Evolutionary conservation across 2,888 invertebrate species (phyloP).

Genomic region (Pomacea canaliculata): DNA sequence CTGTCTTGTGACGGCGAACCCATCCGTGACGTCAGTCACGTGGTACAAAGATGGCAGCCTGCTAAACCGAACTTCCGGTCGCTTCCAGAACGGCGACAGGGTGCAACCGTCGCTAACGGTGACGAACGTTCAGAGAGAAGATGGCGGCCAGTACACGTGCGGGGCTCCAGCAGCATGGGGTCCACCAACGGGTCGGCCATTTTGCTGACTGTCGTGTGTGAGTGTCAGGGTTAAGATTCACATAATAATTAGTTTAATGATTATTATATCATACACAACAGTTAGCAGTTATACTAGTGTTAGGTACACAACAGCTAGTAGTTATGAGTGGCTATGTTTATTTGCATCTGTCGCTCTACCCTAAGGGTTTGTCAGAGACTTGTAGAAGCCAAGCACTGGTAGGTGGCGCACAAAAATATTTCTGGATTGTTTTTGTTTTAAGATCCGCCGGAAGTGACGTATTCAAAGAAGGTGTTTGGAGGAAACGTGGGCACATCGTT

Average conservation of each 20-base stretch:
- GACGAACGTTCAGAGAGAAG: not conserved
- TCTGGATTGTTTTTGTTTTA: not conserved
- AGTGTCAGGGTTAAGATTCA: not conserved
- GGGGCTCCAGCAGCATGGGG: constrained; percentile 6
- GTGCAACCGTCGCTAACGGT: not conserved
- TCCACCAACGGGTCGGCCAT: not conserved
- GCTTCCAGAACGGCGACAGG: not conserved
- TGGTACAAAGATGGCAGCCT: constrained; percentile 20
- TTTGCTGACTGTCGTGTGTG: constrained; percentile 9
- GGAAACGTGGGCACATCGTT: not conserved
- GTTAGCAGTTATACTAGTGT: no score
- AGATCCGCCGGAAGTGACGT: constrained; percentile 16
- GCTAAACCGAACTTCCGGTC: constrained; percentile 5
- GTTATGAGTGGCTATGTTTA: no score
- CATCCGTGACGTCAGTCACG: constrained; percentile 8
- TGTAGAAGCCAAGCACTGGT: not conserved
- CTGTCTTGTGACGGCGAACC: not conserved
- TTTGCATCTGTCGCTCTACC: no score
- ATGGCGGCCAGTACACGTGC: constrained; percentile 11
- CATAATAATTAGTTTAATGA: no score
- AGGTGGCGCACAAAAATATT: not conserved
- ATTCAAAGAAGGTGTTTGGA: not conserved
- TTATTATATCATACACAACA: no score
- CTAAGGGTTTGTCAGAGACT: no score
- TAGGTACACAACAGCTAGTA: no score